phyloP scores from a whole-genome alignment of 2,113 vertebrate genomes.

The Istiophorus platypterus region DNA sequence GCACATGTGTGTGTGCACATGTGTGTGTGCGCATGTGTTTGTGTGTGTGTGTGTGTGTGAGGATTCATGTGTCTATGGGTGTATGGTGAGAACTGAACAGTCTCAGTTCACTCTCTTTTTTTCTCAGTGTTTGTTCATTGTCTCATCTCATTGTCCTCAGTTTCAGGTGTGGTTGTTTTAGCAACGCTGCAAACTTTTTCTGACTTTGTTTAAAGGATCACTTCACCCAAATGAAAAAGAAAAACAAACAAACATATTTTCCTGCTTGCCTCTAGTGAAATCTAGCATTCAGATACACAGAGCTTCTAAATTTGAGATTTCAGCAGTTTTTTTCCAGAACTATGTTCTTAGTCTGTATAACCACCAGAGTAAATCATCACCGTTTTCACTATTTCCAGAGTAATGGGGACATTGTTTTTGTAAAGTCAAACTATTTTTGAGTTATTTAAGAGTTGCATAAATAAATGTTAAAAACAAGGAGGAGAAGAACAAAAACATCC shows the following conservation, averaged over 20 bases:
- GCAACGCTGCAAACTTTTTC: conserved; percentile 3
- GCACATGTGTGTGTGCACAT: neutral
- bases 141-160: conserved; percentile 35
- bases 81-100: conserved; percentile 35
- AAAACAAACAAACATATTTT: neutral
- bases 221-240: conserved; percentile 6
- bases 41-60: neutral
- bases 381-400: neutral
- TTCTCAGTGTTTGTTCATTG: conserved; percentile 25
- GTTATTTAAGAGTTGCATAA: neutral
- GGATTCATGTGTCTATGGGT: conserved; percentile 25
- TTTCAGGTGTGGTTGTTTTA: conserved; percentile 31
- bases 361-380: neutral
- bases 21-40: conserved; percentile 17
- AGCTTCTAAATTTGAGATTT: neutral
- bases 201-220: conserved; percentile 35
- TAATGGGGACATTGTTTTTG: neutral
- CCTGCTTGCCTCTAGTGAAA: neutral
- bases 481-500: neutral
- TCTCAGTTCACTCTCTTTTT: conserved; percentile 15
- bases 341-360: neutral
- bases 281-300: neutral
- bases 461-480: neutral
- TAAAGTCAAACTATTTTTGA: neutral
- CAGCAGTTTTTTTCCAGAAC: too few species aligned